A percentile compares a stretch with the other conserved stretches of the same genome.
Evolutionary conservation across 2,113 vertebrate genomes (phyloP).

Genomic region (Oplegnathus fasciatus): DNA sequence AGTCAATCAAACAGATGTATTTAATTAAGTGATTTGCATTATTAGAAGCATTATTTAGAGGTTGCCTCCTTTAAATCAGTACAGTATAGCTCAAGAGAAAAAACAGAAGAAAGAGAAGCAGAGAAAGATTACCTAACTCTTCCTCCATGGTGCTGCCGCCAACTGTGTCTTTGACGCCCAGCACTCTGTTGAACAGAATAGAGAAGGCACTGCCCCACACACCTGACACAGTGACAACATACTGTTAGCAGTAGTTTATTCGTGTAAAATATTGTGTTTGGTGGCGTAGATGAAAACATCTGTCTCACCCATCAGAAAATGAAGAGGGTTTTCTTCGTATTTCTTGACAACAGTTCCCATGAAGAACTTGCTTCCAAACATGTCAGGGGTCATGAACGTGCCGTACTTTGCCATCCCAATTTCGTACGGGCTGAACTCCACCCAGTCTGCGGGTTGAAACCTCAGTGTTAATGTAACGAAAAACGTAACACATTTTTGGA

Average conservation of each 20-base stretch:
- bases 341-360: slow-evolving; percentile 96
- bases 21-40: not conserved
- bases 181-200: slow-evolving; percentile 97
- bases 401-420: slow-evolving; percentile 99
- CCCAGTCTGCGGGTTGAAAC: slow-evolving; percentile 90
- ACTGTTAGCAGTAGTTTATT: slow-evolving; percentile 6
- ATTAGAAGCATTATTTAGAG: not conserved
- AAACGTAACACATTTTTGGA: not conserved
- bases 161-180: slow-evolving; percentile 90
- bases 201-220: slow-evolving; percentile 99
- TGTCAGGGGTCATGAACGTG: slow-evolving; percentile 95
- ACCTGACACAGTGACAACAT: slow-evolving; percentile 80
- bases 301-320: slow-evolving; percentile 97
- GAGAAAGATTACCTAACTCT: slow-evolving; percentile 90
- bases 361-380: slow-evolving; percentile 99
- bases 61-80: not conserved
- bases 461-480: slow-evolving; percentile 1
- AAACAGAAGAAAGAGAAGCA: not conserved
- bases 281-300: not conserved
- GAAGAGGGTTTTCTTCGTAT: slow-evolving; percentile 95
- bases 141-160: slow-evolving; percentile 94
- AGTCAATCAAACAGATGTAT: not conserved
- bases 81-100: not conserved
- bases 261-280: not conserved
- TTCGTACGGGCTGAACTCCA: slow-evolving; percentile 97